A percentile compares a stretch with the other conserved stretches of the same genome.
Conservation (phyloP, 2,113 vertebrate genomes). For the Tringa solitaria region DNA sequence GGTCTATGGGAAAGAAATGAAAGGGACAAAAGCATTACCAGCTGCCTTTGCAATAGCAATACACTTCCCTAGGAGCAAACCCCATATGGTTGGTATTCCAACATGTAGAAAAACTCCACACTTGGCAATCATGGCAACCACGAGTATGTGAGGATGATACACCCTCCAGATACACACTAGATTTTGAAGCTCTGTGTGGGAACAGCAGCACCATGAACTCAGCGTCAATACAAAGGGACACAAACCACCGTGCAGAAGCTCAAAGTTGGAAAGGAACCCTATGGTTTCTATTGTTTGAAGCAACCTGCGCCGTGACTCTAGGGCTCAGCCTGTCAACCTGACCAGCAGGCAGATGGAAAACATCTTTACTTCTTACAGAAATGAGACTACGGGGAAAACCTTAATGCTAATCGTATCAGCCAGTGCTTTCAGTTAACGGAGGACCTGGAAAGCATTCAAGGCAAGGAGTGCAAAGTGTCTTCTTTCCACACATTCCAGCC, state of each 20-base stretch:
- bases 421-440: not conserved
- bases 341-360: not conserved
- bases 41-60: not conserved
- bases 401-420: not conserved
- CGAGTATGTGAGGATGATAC: not conserved
- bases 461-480: constrained; percentile 30
- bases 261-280: not conserved
- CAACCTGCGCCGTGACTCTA: not conserved
- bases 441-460: constrained; percentile 26
- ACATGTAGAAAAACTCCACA: not conserved
- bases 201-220: not conserved
- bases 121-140: accelerated
- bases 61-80: not conserved
- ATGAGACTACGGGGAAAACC: not conserved
- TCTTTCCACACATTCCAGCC: constrained; percentile 57
- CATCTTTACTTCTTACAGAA: not conserved
- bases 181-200: not conserved
- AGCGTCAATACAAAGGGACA: not conserved
- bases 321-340: not conserved
- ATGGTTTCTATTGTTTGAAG: not conserved
- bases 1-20: not conserved
- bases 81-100: not conserved
- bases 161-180: not conserved
- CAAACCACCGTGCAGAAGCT: not conserved
- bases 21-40: not conserved